Evolutionary conservation across 2,888 invertebrate genomes (phyloP).

Genomic region (Drosophila gaucha): DNA sequence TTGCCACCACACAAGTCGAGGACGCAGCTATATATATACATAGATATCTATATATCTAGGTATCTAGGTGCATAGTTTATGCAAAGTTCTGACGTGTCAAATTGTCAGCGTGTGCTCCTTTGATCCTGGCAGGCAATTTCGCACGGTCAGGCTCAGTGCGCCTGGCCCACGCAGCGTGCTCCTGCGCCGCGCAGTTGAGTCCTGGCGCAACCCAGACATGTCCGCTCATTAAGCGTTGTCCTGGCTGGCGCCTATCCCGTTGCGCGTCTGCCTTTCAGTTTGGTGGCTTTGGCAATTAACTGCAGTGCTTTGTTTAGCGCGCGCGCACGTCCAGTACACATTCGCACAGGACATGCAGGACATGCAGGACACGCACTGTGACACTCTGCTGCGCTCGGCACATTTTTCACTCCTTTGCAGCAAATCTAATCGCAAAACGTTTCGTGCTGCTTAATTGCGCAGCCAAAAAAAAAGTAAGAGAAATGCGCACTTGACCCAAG

Average conservation of each 20-base stretch:
- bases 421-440: constrained; percentile 64
- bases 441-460: constrained; percentile 64
- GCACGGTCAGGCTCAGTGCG: constrained; percentile 59
- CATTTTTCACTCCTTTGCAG: constrained; percentile 70
- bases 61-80: constrained; percentile 1
- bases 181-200: constrained; percentile 26
- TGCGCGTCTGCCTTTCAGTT: constrained; percentile 58
- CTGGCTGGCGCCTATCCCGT: constrained; percentile 73
- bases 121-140: constrained; percentile 51
- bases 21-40: constrained; percentile 5
- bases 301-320: constrained; percentile 60
- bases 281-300: constrained; percentile 80
- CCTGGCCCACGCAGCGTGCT: constrained; percentile 60
- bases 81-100: constrained; percentile 65
- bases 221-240: constrained; percentile 57
- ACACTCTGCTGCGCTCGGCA: constrained; percentile 48
- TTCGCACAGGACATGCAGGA: constrained; percentile 42
- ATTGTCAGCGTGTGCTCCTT: constrained; percentile 62
- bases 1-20: constrained; percentile 76
- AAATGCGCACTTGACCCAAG: constrained; percentile 33
- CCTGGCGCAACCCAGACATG: constrained; percentile 42
- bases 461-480: constrained; percentile 1
- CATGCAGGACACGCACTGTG: constrained; percentile 33
- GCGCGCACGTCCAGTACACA: constrained; percentile 34
- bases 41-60: neutral